Conservation (phyloP, 2,797 vertebrate species). For the Tadarida brasiliensis region DNA sequence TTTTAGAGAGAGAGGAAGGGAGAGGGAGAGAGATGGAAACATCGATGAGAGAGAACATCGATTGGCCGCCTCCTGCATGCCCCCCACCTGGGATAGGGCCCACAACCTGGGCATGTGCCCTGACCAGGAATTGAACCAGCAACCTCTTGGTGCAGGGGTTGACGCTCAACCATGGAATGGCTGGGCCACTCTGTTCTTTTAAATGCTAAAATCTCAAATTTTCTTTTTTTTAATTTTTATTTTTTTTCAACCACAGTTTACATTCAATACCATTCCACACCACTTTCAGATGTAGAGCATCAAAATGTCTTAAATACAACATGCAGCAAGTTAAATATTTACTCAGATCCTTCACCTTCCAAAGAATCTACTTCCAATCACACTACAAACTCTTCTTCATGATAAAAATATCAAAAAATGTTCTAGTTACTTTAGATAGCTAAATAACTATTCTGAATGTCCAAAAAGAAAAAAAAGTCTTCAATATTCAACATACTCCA, state of each 20-base stretch:
- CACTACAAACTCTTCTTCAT: background rate
- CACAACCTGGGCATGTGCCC: too few relatives aligned
- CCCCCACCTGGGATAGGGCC: too few relatives aligned
- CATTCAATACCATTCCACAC: background rate
- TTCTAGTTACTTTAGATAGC: constrained; percentile 4
- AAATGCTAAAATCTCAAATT: constrained; percentile 40
- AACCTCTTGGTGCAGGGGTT: too few relatives aligned
- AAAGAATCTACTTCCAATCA: background rate
- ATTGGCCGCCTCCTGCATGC: too few relatives aligned
- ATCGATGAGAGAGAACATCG: too few relatives aligned
- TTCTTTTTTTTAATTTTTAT: background rate
- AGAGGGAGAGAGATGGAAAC: too few relatives aligned
- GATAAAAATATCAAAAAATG: constrained; percentile 3
- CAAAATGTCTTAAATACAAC: constrained; percentile 33
- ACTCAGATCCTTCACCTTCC: background rate
- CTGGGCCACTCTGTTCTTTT: background rate
- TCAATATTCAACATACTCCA: background rate
- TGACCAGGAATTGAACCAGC: too few relatives aligned
- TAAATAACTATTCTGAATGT: constrained; percentile 39
- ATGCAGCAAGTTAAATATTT: constrained; percentile 15
- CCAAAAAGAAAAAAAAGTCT: constrained; percentile 15
- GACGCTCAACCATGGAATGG: too few relatives aligned
- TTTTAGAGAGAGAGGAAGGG: too few relatives aligned
- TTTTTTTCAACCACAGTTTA: background rate
- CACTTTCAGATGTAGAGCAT: background rate